Conservation (phyloP, 2,888 invertebrate genomes). For the Eupithecia subfuscata region DNA sequence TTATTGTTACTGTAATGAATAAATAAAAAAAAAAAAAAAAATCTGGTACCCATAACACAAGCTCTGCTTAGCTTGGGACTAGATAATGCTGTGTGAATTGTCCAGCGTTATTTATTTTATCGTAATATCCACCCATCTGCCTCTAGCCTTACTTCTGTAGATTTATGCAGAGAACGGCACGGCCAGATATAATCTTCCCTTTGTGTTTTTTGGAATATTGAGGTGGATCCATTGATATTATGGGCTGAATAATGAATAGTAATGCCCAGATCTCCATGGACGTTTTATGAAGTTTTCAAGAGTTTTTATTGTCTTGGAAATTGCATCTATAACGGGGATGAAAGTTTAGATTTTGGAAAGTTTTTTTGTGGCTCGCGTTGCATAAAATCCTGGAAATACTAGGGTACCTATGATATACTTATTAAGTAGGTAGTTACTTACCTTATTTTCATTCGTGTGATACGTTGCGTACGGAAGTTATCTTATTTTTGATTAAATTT, state of each 20-base stretch:
- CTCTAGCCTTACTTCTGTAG: background rate
- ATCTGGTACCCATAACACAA: no score
- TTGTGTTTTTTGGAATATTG: slow-evolving; percentile 19
- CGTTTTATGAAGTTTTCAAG: slow-evolving; percentile 1
- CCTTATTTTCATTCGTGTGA: no score
- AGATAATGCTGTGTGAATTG: no score
- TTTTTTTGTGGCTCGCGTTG: background rate
- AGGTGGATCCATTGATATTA: slow-evolving; percentile 18
- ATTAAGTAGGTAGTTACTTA: no score
- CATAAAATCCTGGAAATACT: no score
- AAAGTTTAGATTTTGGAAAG: background rate
- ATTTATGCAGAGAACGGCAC: background rate
- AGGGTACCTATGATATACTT: no score
- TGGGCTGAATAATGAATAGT: slow-evolving; percentile 25
- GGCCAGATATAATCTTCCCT: background rate
- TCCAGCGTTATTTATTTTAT: no score
- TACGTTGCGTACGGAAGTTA: no score
- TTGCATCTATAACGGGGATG: background rate
- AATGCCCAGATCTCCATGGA: slow-evolving; percentile 4
- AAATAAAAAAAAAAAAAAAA: no score
- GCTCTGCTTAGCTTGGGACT: no score
- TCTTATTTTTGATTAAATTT: no score
- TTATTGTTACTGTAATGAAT: no score
- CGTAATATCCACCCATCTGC: background rate
- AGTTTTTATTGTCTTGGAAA: slow-evolving; percentile 4